A percentile compares a stretch with the other conserved stretches of the same genome.
Evolutionary conservation across 2,797 vertebrate genomes (phyloP).

Genomic region (Syngnathus acus): DNA sequence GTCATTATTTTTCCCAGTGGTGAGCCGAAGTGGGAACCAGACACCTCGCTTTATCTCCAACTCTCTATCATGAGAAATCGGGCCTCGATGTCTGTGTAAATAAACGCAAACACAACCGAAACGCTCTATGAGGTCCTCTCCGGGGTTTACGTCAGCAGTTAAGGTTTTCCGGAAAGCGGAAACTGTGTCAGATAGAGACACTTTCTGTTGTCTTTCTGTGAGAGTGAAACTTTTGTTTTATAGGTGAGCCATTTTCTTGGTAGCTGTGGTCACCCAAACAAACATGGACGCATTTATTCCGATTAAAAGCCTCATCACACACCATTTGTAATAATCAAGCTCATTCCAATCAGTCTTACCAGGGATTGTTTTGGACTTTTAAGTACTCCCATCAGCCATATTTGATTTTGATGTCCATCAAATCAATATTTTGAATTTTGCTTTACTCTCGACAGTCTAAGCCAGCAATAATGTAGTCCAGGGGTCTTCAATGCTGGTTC

Average conservation of each 20-base stretch:
- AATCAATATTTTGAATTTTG: too few species aligned
- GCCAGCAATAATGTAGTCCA: too few species aligned
- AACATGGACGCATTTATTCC: neutral
- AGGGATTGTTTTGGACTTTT: too few species aligned
- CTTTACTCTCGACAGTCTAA: too few species aligned
- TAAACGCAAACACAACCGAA: slow-evolving; percentile 25
- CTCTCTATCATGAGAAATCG: slow-evolving; percentile 52
- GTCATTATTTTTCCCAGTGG: slow-evolving; percentile 45
- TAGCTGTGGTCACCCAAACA: neutral
- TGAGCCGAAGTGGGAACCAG: slow-evolving; percentile 43
- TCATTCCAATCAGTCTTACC: too few species aligned
- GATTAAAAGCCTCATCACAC: too few species aligned
- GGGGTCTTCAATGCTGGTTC: too few species aligned
- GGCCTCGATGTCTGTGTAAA: slow-evolving; percentile 48
- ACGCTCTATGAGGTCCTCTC: neutral
- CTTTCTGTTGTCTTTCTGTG: neutral
- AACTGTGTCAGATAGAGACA: neutral
- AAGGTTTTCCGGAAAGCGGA: slow-evolving; percentile 9
- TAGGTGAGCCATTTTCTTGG: slow-evolving; percentile 20
- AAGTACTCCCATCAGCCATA: too few species aligned
- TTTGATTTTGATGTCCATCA: too few species aligned
- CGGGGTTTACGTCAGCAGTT: slow-evolving; percentile 1
- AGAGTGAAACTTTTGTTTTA: slow-evolving; percentile 19
- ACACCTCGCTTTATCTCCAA: slow-evolving; percentile 46
- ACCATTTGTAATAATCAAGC: too few species aligned